Base-by-base conservation (phyloP, 2,888 invertebrate genomes). In the Xylophagus ater region DNA sequence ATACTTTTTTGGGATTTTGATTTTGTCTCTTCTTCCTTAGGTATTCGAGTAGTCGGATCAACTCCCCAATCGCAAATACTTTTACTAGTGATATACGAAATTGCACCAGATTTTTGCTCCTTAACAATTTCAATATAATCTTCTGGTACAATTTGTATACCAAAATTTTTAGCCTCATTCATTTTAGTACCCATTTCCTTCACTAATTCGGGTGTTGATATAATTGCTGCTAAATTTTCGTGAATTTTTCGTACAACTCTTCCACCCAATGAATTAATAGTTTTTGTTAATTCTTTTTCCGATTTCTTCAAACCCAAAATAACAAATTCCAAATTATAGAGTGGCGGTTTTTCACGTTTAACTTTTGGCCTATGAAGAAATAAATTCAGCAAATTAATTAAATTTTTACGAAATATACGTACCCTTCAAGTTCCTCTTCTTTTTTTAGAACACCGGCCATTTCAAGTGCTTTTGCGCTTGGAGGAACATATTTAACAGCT, bases 41-140 rank as follows among this genome's bases (percentile, higher is more conserved):
- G 37, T 12, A 37, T 37, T 15, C 37, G 23, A 14, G 37, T 13
- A 13, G 23, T 47, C 15, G 60, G 60, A 59, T 89, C 84, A 14
- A 78, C 74, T 10, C 89, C 89, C 92, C 92, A 92, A 37, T 75
- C 68, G 19, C 82, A 81, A 48, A 92, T 77, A 45, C 76, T 79
- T 57, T 81, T 77, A 49, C 78, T 74, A 43, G 72, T 72, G 35
- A 89, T 75, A 4, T 80, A 66, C 42, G 74, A 71, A 3, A 83
- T 67, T 1, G 67, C 58, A 12, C 78, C 73, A 1, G 49, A 38
- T 8, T 71, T 70, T 49, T 79, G 73, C 17, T 70, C 65, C 37
- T 73, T 76, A 12, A 77, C 72, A 44, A 75, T 71, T 43, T 82
- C 78, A 1, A 93, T 56, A 57, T 82, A 88, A 29, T 77, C 75